Percentiles rank a stretch among this genome's conserved stretches.
Conservation (phyloP, 2,113 vertebrate species). For the Eulemur rufifrons region DNA sequence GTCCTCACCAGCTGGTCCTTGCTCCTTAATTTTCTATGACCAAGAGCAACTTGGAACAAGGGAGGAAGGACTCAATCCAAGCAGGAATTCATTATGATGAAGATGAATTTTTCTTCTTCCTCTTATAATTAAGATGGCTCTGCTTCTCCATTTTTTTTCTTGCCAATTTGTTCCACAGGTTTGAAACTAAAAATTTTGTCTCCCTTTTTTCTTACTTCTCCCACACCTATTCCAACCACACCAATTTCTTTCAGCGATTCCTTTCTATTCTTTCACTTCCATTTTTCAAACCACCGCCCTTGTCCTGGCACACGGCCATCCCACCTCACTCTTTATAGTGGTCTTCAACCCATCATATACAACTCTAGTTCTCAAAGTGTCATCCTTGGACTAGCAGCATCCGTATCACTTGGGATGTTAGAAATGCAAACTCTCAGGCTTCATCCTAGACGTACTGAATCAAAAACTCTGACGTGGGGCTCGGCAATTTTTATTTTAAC, state of each 20-base stretch:
- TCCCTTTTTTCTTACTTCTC: not conserved
- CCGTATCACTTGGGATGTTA: not conserved
- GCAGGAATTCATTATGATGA: not conserved
- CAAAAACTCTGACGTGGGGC: not conserved
- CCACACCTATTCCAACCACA: not conserved
- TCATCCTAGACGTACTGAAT: not conserved
- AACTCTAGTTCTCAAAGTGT: not conserved
- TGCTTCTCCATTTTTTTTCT: not conserved
- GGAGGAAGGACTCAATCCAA: not conserved
- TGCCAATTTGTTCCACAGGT: not conserved
- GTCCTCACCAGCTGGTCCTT: not conserved
- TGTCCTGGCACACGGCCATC: not conserved
- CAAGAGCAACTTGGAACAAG: not conserved
- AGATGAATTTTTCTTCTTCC: not conserved
- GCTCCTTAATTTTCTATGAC: not conserved
- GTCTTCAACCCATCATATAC: not conserved
- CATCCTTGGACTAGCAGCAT: not conserved
- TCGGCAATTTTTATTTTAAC: not conserved
- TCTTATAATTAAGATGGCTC: not conserved
- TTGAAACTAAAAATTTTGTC: not conserved
- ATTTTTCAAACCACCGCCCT: not conserved
- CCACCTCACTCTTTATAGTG: not conserved
- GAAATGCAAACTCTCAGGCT: not conserved
- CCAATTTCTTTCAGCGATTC: not conserved
- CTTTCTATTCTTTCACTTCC: not conserved